Conservation (phyloP, 1,140 invertebrate genomes). For the Elysia chlorotica region DNA sequence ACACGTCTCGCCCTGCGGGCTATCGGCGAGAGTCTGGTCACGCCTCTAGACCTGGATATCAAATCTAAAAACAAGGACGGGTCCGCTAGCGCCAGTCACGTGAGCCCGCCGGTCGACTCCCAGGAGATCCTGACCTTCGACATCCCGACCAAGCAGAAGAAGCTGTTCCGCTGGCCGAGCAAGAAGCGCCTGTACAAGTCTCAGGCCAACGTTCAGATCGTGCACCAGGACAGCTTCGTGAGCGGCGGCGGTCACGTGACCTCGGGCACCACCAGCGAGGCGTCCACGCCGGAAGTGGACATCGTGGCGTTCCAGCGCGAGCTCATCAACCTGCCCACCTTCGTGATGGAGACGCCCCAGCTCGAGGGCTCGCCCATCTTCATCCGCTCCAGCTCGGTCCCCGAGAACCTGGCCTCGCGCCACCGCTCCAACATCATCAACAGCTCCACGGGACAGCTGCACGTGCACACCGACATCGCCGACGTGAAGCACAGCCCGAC, state of each 20-base stretch:
- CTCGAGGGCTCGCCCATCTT: conserved; percentile 53
- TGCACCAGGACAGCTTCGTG: conserved; percentile 26
- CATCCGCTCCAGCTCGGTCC: conserved; percentile 58
- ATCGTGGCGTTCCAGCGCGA: conserved; percentile 58
- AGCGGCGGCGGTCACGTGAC: conserved; percentile 24
- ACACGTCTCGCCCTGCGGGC: conserved; percentile 50
- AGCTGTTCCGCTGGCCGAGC: conserved; percentile 52
- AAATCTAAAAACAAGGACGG: conserved; percentile 18
- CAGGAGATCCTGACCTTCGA: conserved; percentile 6
- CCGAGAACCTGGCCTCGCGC: conserved; percentile 48
- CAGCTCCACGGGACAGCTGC: conserved; percentile 33
- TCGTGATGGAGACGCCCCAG: conserved; percentile 57
- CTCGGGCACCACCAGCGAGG: conserved; percentile 21
- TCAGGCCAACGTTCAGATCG: conserved; percentile 43
- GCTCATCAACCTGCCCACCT: conserved; percentile 61
- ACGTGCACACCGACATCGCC: conserved; percentile 22
- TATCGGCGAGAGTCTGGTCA: conserved; percentile 56
- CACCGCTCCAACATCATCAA: conserved; percentile 29
- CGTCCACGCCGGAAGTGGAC: conserved; percentile 45
- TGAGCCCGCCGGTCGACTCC: background rate
- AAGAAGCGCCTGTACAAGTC: conserved; percentile 54
- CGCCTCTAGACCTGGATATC: conserved; percentile 52
- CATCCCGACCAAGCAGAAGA: conserved; percentile 32
- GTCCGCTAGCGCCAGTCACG: background rate
- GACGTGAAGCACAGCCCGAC: conserved; percentile 24